Evolutionary conservation across 2,113 vertebrate species (phyloP).

Genomic region (Zapus hudsonius): DNA sequence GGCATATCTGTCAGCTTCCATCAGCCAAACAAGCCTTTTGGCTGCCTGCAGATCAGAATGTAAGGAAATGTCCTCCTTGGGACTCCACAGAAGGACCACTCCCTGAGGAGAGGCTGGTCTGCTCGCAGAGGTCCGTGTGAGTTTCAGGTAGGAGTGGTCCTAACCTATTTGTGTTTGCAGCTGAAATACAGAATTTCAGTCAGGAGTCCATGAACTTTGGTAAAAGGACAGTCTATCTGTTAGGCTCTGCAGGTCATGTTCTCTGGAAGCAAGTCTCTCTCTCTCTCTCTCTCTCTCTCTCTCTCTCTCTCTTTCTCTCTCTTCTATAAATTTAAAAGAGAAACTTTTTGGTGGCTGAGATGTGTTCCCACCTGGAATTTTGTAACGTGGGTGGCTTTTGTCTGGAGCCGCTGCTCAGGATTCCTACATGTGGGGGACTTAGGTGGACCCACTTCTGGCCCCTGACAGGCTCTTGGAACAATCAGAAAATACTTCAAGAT

Average conservation of each 20-base stretch:
- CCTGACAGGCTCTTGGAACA: conserved; percentile 32
- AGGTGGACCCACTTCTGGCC: neutral
- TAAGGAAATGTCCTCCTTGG: neutral
- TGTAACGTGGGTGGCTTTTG: conserved; percentile 39
- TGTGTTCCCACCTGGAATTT: neutral
- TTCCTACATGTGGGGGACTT: neutral
- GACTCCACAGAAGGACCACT: neutral
- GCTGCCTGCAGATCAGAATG: neutral
- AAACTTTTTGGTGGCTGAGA: neutral
- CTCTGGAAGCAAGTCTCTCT: neutral
- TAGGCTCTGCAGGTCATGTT: neutral
- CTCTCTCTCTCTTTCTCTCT: too few relatives aligned
- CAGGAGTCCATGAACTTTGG: neutral
- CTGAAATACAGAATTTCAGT: neutral
- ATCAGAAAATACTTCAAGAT: conserved; percentile 51
- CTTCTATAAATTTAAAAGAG: neutral
- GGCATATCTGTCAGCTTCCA: neutral
- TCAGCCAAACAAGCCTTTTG: neutral
- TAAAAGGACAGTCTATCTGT: neutral
- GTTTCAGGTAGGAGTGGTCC: neutral
- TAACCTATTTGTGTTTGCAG: neutral
- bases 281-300: too few relatives aligned
- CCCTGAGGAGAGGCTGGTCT: neutral
- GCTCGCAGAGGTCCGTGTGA: neutral
- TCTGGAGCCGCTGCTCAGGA: neutral